phyloP scores from a whole-genome alignment of 2,113 vertebrate species.

The Oryzias woworae region DNA sequence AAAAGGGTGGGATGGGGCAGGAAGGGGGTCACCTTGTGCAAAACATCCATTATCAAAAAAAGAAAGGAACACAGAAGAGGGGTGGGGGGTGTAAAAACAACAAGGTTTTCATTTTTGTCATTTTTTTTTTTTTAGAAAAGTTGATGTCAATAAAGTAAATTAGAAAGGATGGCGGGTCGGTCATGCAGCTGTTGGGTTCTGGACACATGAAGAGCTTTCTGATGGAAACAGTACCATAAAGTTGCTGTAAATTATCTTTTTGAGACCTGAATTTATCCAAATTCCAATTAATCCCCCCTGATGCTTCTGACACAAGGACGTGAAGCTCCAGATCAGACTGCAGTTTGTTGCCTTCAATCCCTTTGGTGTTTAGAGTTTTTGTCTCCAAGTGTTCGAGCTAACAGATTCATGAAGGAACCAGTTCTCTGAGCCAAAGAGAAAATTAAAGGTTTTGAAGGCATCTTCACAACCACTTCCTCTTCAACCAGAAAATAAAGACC shows the following conservation, averaged over 20 bases:
- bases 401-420: slow-evolving; percentile 26
- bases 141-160: too few species aligned
- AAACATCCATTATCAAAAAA: too few species aligned
- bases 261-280: slow-evolving; percentile 26
- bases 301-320: slow-evolving; percentile 39
- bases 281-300: slow-evolving; percentile 11
- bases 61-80: too few species aligned
- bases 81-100: too few species aligned
- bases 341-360: slow-evolving; percentile 40
- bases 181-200: too few species aligned
- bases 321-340: slow-evolving; percentile 40
- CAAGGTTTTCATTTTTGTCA: too few species aligned
- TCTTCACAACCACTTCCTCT: slow-evolving; percentile 18
- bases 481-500: slow-evolving; percentile 1
- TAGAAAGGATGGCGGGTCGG: too few species aligned
- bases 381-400: slow-evolving; percentile 60
- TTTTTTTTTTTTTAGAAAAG: too few species aligned
- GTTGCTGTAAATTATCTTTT: slow-evolving; percentile 18
- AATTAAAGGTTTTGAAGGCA: slow-evolving; percentile 16
- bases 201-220: too few species aligned
- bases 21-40: too few species aligned
- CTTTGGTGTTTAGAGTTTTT: slow-evolving; percentile 62
- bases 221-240: too few species aligned
- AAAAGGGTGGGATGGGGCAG: too few species aligned
- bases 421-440: slow-evolving; percentile 1